A percentile compares a stretch with the other conserved stretches of the same genome.
Evolutionary conservation across 2,888 invertebrate genomes (phyloP).

Genomic region (Heteromyza rotundicornis): DNA sequence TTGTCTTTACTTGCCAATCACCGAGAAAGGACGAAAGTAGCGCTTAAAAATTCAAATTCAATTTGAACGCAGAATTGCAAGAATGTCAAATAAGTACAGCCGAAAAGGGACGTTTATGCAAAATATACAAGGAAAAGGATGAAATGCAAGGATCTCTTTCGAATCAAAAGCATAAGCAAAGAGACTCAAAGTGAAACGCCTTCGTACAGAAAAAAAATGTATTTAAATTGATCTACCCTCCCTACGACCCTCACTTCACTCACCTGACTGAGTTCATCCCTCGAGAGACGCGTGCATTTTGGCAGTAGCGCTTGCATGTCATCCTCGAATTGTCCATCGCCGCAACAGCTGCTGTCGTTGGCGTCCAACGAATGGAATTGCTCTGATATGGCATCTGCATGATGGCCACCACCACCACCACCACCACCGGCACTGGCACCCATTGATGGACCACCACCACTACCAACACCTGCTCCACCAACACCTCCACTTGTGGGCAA

Average conservation of each 20-base stretch:
- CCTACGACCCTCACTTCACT: constrained; percentile 30
- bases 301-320: constrained; percentile 61
- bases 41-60: not conserved
- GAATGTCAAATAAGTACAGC: not conserved
- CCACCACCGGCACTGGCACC: not conserved
- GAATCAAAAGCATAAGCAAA: not conserved
- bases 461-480: not conserved
- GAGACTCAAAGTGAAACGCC: not conserved
- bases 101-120: no score
- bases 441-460: no score
- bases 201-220: not conserved
- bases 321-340: constrained; percentile 56
- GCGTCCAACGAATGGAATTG: constrained; percentile 42
- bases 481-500: constrained; percentile 10
- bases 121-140: no score
- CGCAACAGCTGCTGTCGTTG: constrained; percentile 52
- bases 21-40: not conserved
- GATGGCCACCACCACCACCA: constrained; percentile 29
- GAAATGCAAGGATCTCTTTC: not conserved
- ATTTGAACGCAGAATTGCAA: not conserved
- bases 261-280: constrained; percentile 63
- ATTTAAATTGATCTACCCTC: not conserved
- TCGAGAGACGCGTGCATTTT: constrained; percentile 56
- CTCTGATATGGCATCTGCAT: constrained; percentile 23
- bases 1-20: not conserved